Evolutionary conservation across 2,888 invertebrate species (phyloP).

Genomic region (Leptinotarsa juncta): DNA sequence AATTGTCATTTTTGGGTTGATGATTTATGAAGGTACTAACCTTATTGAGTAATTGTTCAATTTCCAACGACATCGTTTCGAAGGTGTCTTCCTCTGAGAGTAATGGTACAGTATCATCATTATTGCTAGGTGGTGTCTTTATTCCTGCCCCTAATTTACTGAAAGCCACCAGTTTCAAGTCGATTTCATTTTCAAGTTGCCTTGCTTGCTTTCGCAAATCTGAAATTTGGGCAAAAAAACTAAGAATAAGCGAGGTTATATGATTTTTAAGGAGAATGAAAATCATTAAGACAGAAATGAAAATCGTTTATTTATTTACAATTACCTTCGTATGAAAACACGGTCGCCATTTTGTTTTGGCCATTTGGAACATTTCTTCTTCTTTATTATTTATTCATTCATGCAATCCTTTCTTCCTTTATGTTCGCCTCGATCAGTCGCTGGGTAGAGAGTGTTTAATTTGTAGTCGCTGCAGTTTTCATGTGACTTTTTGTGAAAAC

Average conservation of each 20-base stretch:
- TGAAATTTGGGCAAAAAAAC: conserved; percentile 62
- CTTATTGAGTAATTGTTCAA: conserved; percentile 87
- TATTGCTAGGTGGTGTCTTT: conserved; percentile 67
- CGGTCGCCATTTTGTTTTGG: conserved; percentile 4
- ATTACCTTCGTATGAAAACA: conserved; percentile 14
- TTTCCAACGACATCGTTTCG: conserved; percentile 91
- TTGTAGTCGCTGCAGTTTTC: too few relatives aligned
- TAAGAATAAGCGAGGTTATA: not conserved
- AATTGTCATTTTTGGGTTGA: too few relatives aligned
- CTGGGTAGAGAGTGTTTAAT: too few relatives aligned
- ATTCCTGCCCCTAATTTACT: conserved; percentile 89
- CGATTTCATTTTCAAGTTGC: conserved; percentile 95
- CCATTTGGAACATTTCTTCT: not conserved
- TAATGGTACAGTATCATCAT: conserved; percentile 84
- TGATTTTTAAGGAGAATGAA: not conserved
- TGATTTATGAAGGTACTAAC: conserved; percentile 63
- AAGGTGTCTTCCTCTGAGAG: conserved; percentile 91
- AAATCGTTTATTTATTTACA: not conserved
- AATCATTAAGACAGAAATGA: not conserved
- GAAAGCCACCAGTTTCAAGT: conserved; percentile 93
- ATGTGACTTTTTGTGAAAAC: too few relatives aligned
- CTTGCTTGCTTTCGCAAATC: conserved; percentile 94
- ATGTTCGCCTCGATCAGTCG: too few relatives aligned
- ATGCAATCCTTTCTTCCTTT: too few relatives aligned
- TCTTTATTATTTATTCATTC: too few relatives aligned